These are phyloP conservation scores for Drymodes brunneopygia DNA, from an alignment of 2,113 vertebrate species.

Conservation along the genomic window DNA sequence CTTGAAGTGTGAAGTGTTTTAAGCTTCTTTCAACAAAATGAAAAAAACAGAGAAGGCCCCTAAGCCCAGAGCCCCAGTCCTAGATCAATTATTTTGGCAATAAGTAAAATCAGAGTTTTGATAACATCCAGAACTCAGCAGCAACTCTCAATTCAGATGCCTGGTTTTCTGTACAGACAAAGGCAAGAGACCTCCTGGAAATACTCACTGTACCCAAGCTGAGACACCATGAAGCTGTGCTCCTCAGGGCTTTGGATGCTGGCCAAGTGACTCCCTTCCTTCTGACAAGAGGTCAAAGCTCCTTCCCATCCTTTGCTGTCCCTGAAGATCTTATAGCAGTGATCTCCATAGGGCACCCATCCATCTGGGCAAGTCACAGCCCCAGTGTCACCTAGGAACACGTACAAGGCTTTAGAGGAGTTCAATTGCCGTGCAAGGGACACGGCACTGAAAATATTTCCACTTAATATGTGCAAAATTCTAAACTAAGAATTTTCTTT, in stretches of 20 bases:
- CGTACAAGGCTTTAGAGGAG: not conserved
- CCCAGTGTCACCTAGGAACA: slow-evolving; percentile 7
- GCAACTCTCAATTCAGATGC: not conserved
- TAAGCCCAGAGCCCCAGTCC: not conserved
- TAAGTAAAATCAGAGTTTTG: not conserved
- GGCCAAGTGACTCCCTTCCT: slow-evolving; percentile 81
- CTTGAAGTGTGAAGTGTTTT: accelerated
- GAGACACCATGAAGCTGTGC: slow-evolving; percentile 86
- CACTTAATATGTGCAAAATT: not conserved
- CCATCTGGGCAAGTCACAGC: slow-evolving; percentile 74
- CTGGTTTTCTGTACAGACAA: not conserved
- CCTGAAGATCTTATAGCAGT: slow-evolving; percentile 86
- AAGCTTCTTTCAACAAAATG: not conserved
- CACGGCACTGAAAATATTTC: not conserved
- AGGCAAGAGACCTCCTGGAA: not conserved
- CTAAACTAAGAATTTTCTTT: not conserved
- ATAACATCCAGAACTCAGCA: not conserved
- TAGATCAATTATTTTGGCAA: not conserved
- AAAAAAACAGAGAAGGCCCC: accelerated
- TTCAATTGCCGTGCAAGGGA: not conserved
- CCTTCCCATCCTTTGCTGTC: slow-evolving; percentile 78
- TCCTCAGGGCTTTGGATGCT: slow-evolving; percentile 87
- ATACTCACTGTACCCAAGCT: slow-evolving; percentile 84
- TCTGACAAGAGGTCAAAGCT: slow-evolving; percentile 78
- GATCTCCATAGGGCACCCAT: slow-evolving; percentile 80